Conservation (phyloP, 2,888 invertebrate genomes). For the Blomia tropicalis region DNA sequence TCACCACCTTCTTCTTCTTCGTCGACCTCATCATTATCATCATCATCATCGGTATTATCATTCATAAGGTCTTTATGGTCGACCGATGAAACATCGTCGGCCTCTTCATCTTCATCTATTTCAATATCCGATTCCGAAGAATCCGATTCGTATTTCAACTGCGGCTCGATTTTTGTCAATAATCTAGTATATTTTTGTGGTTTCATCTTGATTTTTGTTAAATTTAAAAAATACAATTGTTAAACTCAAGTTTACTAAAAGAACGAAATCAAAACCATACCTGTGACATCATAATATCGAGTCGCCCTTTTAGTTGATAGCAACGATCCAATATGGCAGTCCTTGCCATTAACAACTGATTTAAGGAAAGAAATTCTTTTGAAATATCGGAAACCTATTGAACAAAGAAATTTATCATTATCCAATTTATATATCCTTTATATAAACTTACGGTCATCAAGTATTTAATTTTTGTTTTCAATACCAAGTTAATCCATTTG, state of each 20-base stretch:
- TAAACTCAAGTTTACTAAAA: not conserved
- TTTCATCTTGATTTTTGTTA: not conserved
- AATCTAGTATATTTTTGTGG: not conserved
- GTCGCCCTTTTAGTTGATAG: conserved; percentile 45
- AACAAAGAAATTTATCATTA: no score
- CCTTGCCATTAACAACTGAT: conserved; percentile 45
- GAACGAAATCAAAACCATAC: conserved; percentile 21
- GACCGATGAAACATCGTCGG: not conserved
- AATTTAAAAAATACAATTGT: not conserved
- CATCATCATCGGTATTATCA: not conserved
- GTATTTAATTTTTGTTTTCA: conserved; percentile 46
- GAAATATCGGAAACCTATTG: not conserved
- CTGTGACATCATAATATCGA: conserved; percentile 41
- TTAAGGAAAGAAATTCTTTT: conserved; percentile 43
- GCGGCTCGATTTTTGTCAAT: not conserved
- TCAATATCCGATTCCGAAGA: conserved; percentile 18
- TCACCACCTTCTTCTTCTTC: conserved; percentile 13
- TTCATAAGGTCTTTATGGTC: conserved; percentile 3
- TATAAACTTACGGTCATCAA: conserved; percentile 41
- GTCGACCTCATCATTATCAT: conserved; percentile 10
- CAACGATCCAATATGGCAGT: conserved; percentile 42
- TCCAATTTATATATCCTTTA: no score
- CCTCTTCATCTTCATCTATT: conserved; percentile 16
- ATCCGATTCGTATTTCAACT: conserved; percentile 18
- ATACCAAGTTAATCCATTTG: conserved; percentile 46